Percentiles rank a stretch among this genome's conserved stretches.
phyloP scores from a whole-genome alignment of 2,797 vertebrate species.

The Phalloptychus januarius region DNA sequence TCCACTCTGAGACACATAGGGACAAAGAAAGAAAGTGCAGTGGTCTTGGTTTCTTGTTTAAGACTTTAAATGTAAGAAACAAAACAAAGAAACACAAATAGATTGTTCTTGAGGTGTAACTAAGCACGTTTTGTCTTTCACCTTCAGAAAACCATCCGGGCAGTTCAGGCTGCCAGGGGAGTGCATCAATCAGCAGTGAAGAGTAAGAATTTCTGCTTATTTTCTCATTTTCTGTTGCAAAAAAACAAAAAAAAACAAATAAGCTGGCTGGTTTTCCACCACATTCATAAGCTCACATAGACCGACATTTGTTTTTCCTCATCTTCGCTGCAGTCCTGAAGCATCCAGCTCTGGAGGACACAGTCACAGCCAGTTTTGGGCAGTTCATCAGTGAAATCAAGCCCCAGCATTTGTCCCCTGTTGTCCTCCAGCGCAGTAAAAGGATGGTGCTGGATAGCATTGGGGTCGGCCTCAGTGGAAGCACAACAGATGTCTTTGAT shows the following conservation, averaged over 20 bases:
- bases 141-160: slow-evolving; percentile 60
- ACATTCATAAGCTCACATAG: background rate
- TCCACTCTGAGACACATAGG: background rate
- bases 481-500: slow-evolving; percentile 85
- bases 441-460: slow-evolving; percentile 92
- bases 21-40: background rate
- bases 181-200: slow-evolving; percentile 63
- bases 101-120: background rate
- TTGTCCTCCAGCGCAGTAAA: slow-evolving; percentile 84
- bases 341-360: slow-evolving; percentile 72
- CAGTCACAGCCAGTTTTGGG: slow-evolving; percentile 86
- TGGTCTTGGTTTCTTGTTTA: background rate
- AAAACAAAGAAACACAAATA: background rate
- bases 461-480: slow-evolving; percentile 88
- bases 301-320: background rate
- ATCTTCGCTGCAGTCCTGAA: slow-evolving; percentile 69
- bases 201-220: slow-evolving; percentile 50
- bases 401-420: slow-evolving; percentile 79
- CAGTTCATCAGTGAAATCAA: slow-evolving; percentile 81
- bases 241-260: background rate
- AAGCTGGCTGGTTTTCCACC: background rate
- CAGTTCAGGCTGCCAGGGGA: slow-evolving; percentile 48
- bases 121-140: slow-evolving; percentile 11
- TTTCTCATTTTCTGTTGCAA: background rate
- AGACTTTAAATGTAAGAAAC: background rate